phyloP scores from a whole-genome alignment of 2,888 invertebrate species.

The Lasius fuliginosus region DNA sequence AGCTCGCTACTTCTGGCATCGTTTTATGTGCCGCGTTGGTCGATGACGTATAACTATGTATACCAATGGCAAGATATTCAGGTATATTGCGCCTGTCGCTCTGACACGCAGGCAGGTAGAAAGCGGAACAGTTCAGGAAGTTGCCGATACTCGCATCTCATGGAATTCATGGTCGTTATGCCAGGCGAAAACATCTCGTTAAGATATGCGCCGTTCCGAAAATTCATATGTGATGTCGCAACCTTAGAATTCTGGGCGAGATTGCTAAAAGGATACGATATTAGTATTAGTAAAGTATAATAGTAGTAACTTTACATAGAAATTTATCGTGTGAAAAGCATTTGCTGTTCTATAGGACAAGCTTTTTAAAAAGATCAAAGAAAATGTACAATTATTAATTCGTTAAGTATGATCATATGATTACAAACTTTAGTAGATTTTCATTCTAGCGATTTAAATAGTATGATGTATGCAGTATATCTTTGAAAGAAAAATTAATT shows the following conservation, averaged over 20 bases:
- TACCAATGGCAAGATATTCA: conserved; percentile 21
- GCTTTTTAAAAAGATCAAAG: background rate
- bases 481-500: background rate
- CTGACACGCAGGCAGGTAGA: conserved; percentile 73
- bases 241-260: background rate
- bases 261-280: background rate
- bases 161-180: conserved; percentile 13
- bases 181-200: conserved; percentile 10
- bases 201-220: background rate
- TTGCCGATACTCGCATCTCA: conserved; percentile 44
- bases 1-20: conserved; percentile 2
- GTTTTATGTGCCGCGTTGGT: conserved; percentile 13
- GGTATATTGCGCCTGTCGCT: conserved; percentile 47
- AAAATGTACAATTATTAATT: background rate
- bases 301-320: background rate
- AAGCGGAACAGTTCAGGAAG: conserved; percentile 82
- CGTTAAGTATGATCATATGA: background rate
- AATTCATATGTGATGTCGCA: conserved; percentile 13
- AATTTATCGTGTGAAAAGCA: background rate
- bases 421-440: background rate
- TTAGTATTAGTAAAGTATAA: background rate
- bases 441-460: background rate
- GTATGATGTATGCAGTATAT: background rate
- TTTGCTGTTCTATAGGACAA: background rate
- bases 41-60: conserved; percentile 35